Evolutionary conservation across 2,797 vertebrate genomes (phyloP).

Genomic region (Myotis pilosus): DNA sequence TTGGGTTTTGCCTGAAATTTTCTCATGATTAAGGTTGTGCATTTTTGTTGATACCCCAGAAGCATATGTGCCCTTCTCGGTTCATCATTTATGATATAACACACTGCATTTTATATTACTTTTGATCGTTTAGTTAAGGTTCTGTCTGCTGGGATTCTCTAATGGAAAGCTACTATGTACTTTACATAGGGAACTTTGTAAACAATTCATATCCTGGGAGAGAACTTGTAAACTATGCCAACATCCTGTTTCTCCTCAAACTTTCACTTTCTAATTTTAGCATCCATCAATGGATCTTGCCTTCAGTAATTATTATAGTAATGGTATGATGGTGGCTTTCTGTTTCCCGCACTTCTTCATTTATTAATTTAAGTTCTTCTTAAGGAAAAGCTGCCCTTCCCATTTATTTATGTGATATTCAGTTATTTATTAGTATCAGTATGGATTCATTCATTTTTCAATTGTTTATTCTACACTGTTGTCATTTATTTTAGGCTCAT

Average conservation of each 20-base stretch:
- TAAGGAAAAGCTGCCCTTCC: not conserved
- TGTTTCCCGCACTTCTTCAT: not conserved
- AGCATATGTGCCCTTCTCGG: not conserved
- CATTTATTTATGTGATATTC: slow-evolving; percentile 21
- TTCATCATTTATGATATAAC: not conserved
- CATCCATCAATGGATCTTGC: not conserved
- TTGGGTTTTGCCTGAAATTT: not conserved
- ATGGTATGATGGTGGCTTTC: slow-evolving; percentile 2
- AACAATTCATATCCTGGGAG: not conserved
- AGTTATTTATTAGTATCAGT: not conserved
- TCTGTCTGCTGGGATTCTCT: not conserved
- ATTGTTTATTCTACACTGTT: not conserved
- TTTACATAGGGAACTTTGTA: not conserved
- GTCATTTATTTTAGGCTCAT: not conserved
- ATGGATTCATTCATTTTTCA: slow-evolving; percentile 40
- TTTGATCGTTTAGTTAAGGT: slow-evolving; percentile 1
- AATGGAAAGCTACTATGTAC: not conserved
- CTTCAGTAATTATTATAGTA: slow-evolving; percentile 28
- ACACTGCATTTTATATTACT: not conserved
- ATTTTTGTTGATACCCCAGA: not conserved
- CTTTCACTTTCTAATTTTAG: slow-evolving; percentile 6
- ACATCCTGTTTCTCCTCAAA: not conserved
- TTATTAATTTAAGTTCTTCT: slow-evolving; percentile 19
- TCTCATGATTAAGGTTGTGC: not conserved
- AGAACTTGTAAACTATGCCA: not conserved